Evolutionary conservation across 2,113 vertebrate genomes (phyloP), one percentile per base, ranked within the genome.

Genomic region (Tupaia tana): DNA sequence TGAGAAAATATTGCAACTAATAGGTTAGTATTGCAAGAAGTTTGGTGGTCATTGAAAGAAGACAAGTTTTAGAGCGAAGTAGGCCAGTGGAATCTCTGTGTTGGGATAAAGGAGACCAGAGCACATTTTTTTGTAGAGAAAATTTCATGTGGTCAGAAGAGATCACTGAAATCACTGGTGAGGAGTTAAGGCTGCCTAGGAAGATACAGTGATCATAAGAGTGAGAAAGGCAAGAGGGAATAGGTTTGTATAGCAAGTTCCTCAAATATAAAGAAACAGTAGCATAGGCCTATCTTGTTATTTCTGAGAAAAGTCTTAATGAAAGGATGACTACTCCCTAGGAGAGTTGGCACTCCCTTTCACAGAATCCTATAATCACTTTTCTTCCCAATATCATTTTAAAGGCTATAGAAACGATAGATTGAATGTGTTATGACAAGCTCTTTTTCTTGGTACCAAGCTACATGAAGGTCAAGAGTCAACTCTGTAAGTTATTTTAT

Each of bases 291-390:
- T 69, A 14, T 56, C 63, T 87, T 70, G 27, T 78, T 92, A 90
- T 95, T 92, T 92, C 71, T 85, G 56, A 92, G 74, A 75, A 92
- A 86, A 94, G 7, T 2, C 58, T 70, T 96, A 91, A 95, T 89
- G 89, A 96, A 93, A 86, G n/a, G 9, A 56, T 66, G 43, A 31
- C 27, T 88, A 80, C 29, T 86, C 16, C 7, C 20, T 89, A 54
- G 67, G 86, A 91, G 70, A 63, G 9, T 8, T 89, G 29, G 13
- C 24, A 56, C 13, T 93, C 13, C 18, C 22, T 94, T 82, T 94
- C 29, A 93, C 7, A 66, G 16, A 58, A 93, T 79, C 91, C 54
- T 90, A 34, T 81, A 90, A 87, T 89, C 22, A 97, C 3, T 63
- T 84, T 52, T 90, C 61, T 24, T 94, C 25, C 31, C 27, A 43